Evolutionary conservation across 1,140 invertebrate species (phyloP).

Genomic region (Diorhabda sublineata): DNA sequence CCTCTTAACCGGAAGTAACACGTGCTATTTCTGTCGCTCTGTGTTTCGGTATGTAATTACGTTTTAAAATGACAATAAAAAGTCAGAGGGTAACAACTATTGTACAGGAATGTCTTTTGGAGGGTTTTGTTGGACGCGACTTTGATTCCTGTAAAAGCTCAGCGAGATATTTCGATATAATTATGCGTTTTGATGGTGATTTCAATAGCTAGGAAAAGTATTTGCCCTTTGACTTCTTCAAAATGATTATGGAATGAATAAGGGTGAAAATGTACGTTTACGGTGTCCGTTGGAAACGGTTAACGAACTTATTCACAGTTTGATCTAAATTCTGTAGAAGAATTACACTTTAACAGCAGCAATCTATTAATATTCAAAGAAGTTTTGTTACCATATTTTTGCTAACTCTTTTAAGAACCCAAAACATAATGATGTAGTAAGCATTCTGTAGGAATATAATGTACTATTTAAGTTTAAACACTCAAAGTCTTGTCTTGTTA

Average conservation of each 20-base stretch:
- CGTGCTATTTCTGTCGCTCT: slow-evolving; percentile 30
- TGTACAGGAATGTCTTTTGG: slow-evolving; percentile 24
- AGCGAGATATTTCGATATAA: slow-evolving; percentile 28
- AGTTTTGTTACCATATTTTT: too few species aligned
- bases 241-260: slow-evolving; percentile 1
- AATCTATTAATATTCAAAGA: too few species aligned
- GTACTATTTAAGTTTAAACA: too few species aligned
- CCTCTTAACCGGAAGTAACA: slow-evolving; percentile 34
- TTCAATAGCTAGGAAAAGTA: slow-evolving; percentile 14
- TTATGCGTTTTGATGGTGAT: slow-evolving; percentile 27
- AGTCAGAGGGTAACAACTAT: slow-evolving; percentile 33
- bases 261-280: slow-evolving; percentile 8
- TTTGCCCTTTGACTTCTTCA: not conserved
- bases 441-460: too few species aligned
- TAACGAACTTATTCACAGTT: not conserved
- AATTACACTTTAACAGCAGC: too few species aligned
- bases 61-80: slow-evolving; percentile 20
- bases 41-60: slow-evolving; percentile 29
- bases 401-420: too few species aligned
- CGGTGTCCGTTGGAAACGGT: not conserved
- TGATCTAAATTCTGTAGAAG: too few species aligned
- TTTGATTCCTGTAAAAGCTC: slow-evolving; percentile 28
- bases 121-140: slow-evolving; percentile 20
- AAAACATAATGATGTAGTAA: too few species aligned
- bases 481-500: too few species aligned